Evolutionary conservation across 2,113 vertebrate species (phyloP).

Genomic region (Dunckerocampus dactyliophorus): DNA sequence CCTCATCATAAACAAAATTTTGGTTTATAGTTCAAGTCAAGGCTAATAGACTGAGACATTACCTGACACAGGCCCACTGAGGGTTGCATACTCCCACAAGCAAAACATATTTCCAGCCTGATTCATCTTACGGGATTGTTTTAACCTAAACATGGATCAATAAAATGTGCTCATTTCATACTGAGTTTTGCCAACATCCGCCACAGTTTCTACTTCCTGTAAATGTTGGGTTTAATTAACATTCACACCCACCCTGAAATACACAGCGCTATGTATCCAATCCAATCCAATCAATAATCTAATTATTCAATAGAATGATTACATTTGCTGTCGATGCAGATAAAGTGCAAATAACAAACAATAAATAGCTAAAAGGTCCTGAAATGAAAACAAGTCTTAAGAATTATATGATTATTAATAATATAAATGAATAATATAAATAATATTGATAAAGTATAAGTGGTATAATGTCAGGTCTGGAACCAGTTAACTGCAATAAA

Average conservation of each 20-base stretch:
- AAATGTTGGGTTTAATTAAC: slow-evolving; percentile 72
- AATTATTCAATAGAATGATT: background rate
- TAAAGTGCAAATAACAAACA: too few relatives aligned
- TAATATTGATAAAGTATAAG: too few relatives aligned
- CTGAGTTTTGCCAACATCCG: slow-evolving; percentile 17
- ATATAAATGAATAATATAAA: too few relatives aligned
- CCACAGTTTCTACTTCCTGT: slow-evolving; percentile 33
- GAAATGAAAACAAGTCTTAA: too few relatives aligned
- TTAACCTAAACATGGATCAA: slow-evolving; percentile 11
- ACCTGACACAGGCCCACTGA: slow-evolving; percentile 49
- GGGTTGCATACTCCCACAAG: slow-evolving; percentile 38
- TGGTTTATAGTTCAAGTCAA: slow-evolving; percentile 66
- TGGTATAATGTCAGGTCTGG: slow-evolving; percentile 1
- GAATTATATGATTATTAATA: too few relatives aligned
- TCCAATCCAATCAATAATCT: background rate
- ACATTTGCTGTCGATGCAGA: background rate
- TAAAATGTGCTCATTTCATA: slow-evolving; percentile 4
- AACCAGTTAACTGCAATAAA: background rate
- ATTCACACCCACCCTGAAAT: slow-evolving; percentile 42
- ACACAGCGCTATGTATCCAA: slow-evolving; percentile 4
- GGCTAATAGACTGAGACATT: slow-evolving; percentile 60
- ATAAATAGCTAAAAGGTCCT: too few relatives aligned
- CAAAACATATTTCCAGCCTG: slow-evolving; percentile 13
- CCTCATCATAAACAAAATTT: slow-evolving; percentile 63
- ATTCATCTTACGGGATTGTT: background rate